Conservation (phyloP, 2,797 vertebrate species). For the Neoniphon sammara region DNA sequence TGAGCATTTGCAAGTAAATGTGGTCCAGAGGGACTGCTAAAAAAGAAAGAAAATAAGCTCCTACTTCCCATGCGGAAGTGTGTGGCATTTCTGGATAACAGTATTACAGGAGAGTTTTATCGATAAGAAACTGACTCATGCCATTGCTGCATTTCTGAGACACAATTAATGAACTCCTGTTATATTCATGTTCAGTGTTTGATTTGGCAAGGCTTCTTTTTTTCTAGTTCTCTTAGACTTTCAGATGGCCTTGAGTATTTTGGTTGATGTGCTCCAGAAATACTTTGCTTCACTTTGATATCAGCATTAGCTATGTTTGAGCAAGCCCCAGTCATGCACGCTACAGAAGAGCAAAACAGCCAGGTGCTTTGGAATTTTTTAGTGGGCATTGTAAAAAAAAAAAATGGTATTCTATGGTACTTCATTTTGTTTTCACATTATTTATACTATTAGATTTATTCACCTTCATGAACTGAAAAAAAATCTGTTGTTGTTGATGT, state of each 20-base stretch:
- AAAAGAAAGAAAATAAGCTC: too few relatives aligned
- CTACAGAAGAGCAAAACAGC: background rate
- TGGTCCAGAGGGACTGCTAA: too few relatives aligned
- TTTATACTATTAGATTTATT: background rate
- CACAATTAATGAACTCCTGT: slow-evolving; percentile 5
- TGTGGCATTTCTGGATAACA: too few relatives aligned
- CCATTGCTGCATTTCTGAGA: background rate
- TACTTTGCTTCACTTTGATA: slow-evolving; percentile 27
- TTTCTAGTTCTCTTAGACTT: too few relatives aligned
- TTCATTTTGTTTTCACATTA: slow-evolving; percentile 2
- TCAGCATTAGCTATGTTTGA: slow-evolving; percentile 17
- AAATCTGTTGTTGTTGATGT: background rate
- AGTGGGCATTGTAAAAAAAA: background rate
- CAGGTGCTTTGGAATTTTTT: slow-evolving; percentile 11
- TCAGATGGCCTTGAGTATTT: background rate
- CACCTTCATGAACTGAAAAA: background rate
- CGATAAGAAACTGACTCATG: background rate
- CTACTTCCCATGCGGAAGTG: too few relatives aligned
- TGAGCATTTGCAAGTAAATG: too few relatives aligned
- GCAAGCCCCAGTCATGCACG: slow-evolving; percentile 47
- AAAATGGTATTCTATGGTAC: background rate
- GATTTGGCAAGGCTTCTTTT: slow-evolving; percentile 18
- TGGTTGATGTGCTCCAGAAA: background rate
- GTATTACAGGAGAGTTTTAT: too few relatives aligned
- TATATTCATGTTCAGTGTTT: slow-evolving; percentile 40